These are phyloP conservation scores for Argyresthia goedartella DNA, from an alignment of 2,888 invertebrate genomes.

Conservation along the genomic window DNA sequence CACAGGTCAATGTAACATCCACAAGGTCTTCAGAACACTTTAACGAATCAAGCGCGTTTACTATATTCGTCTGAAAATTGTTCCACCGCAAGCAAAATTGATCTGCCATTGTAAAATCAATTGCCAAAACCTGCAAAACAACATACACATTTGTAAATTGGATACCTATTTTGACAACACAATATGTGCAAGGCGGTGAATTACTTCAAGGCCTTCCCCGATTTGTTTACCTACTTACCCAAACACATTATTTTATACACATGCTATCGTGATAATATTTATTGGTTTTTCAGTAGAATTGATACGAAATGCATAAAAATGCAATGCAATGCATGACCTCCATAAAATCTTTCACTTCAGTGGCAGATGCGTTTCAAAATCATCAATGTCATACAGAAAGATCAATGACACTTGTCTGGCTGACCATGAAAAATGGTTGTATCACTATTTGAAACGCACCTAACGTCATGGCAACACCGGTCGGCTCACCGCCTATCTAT, in stretches of 20 bases:
- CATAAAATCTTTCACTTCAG: constrained; percentile 50
- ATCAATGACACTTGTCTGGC: not conserved
- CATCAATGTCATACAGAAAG: not conserved
- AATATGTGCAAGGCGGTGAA: not conserved
- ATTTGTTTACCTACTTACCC: not conserved
- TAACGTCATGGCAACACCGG: not conserved
- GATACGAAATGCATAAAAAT: constrained; percentile 53
- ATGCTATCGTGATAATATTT: too few relatives aligned
- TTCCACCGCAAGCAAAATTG: constrained; percentile 83
- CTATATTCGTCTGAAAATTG: constrained; percentile 79
- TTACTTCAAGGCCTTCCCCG: not conserved
- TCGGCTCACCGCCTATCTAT: too few relatives aligned
- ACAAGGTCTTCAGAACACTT: constrained; percentile 78
- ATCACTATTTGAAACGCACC: not conserved
- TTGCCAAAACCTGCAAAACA: not conserved
- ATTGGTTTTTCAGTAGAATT: not conserved
- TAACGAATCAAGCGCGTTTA: constrained; percentile 77
- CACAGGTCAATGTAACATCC: constrained; percentile 80
- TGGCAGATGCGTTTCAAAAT: not conserved
- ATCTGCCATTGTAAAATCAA: constrained; percentile 56
- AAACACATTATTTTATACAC: not conserved
- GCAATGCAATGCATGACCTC: constrained; percentile 68
- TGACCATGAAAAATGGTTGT: not conserved
- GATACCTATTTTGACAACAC: not conserved
- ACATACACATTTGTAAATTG: not conserved